Conservation (phyloP, 2,113 vertebrate species). For the Macroglossus sobrinus region DNA sequence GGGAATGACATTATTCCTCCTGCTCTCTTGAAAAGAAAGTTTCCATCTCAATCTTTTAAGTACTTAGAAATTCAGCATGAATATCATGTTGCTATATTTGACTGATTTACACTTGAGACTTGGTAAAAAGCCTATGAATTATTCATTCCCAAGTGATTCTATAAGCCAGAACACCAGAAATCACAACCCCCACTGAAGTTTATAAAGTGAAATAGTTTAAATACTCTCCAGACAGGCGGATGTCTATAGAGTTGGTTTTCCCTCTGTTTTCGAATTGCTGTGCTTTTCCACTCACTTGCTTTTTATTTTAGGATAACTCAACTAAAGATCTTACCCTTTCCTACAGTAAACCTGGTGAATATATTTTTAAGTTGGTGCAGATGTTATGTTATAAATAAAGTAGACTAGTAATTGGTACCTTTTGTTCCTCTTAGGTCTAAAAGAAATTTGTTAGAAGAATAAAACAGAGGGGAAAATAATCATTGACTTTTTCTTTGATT, state of each 20-base stretch:
- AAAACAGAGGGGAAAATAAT: not conserved
- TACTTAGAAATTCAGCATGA: slow-evolving; percentile 77
- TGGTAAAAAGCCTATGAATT: slow-evolving; percentile 83
- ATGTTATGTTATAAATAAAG: not conserved
- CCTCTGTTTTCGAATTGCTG: slow-evolving; percentile 34
- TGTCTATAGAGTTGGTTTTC: slow-evolving; percentile 25
- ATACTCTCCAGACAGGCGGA: slow-evolving; percentile 66
- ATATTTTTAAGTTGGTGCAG: slow-evolving; percentile 11
- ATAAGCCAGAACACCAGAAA: slow-evolving; percentile 79
- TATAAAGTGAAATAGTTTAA: slow-evolving; percentile 77
- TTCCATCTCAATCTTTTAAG: slow-evolving; percentile 74
- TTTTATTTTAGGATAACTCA: slow-evolving; percentile 38
- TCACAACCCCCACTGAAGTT: slow-evolving; percentile 72
- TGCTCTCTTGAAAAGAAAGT: slow-evolving; percentile 65
- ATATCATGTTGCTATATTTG: slow-evolving; percentile 80
- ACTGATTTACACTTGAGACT: slow-evolving; percentile 81
- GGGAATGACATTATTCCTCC: slow-evolving; percentile 19
- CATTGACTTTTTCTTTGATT: not conserved
- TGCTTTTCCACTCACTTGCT: slow-evolving; percentile 29
- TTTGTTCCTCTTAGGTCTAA: not conserved
- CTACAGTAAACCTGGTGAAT: not conserved
- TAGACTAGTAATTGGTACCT: not conserved
- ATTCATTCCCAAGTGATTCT: slow-evolving; percentile 80
- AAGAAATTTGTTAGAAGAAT: not conserved
- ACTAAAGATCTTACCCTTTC: not conserved